Percentiles rank a stretch among this genome's conserved stretches.
Evolutionary conservation across 2,797 vertebrate species (phyloP).

Genomic region (Karalla daura): DNA sequence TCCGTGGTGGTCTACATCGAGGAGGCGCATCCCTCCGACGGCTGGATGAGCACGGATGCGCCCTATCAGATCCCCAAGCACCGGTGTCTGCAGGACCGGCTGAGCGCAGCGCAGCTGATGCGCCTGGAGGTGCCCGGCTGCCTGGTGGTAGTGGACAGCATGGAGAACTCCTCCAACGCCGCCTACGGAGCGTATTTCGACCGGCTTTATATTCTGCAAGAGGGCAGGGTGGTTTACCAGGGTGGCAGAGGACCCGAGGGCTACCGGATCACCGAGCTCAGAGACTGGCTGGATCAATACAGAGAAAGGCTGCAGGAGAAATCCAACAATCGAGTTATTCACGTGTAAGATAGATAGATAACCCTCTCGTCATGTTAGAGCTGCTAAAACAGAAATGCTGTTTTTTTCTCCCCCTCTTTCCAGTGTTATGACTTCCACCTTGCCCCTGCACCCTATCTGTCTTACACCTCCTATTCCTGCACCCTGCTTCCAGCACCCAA

Average conservation of each 20-base stretch:
- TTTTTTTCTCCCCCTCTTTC: conserved; percentile 34
- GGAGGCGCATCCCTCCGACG: conserved; percentile 97
- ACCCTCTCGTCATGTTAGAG: conserved; percentile 48
- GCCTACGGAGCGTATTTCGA: conserved; percentile 98
- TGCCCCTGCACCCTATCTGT: no score
- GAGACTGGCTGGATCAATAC: conserved; percentile 91
- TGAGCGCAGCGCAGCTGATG: conserved; percentile 91
- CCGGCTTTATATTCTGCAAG: conserved; percentile 93
- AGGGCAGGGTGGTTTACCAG: conserved; percentile 92
- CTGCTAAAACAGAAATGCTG: conserved; percentile 62
- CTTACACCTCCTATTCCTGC: no score
- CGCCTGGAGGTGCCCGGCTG: conserved; percentile 89
- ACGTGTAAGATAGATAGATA: conserved; percentile 85
- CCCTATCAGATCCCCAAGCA: conserved; percentile 94
- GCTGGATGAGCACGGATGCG: conserved; percentile 96
- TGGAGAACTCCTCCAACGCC: conserved; percentile 94
- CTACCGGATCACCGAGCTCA: conserved; percentile 95
- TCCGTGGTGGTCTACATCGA: conserved; percentile 96
- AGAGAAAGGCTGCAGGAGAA: conserved; percentile 76
- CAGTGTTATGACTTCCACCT: conserved; percentile 61
- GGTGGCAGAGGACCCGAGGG: conserved; percentile 94
- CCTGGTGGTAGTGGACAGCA: conserved; percentile 92
- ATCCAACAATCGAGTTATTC: conserved; percentile 78
- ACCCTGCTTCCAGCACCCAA: no score
- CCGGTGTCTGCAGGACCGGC: conserved; percentile 92